Conservation (phyloP, 2,113 vertebrate species). For the Bungarus multicinctus region DNA sequence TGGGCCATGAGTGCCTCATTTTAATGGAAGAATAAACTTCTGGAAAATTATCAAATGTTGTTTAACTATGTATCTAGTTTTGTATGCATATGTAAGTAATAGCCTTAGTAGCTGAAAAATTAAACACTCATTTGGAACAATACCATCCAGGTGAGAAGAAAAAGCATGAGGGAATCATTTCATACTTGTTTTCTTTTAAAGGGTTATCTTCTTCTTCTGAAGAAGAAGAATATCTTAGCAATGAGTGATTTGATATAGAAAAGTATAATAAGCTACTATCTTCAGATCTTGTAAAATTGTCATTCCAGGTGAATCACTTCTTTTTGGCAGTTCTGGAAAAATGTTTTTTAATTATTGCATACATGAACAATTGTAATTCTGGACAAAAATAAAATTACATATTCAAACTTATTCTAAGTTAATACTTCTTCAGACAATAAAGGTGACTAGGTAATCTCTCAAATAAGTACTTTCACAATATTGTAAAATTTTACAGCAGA, state of each 20-base stretch:
- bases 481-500: background rate
- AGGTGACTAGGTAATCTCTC: background rate
- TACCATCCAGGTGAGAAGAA: background rate
- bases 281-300: background rate
- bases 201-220: background rate
- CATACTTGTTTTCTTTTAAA: background rate
- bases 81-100: background rate
- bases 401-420: background rate
- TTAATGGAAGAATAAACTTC: slow-evolving; percentile 19
- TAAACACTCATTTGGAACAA: background rate
- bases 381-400: background rate
- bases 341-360: background rate
- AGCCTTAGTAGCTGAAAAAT: background rate
- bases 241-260: background rate
- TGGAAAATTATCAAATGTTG: background rate
- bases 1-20: background rate
- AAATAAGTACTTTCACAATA: background rate
- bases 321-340: background rate
- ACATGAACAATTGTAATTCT: background rate
- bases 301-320: background rate
- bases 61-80: background rate
- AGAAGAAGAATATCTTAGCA: background rate
- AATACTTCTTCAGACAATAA: background rate
- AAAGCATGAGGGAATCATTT: background rate
- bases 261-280: background rate